Conservation (phyloP, 2,888 invertebrate genomes). For the Ceraclea dissimilis region DNA sequence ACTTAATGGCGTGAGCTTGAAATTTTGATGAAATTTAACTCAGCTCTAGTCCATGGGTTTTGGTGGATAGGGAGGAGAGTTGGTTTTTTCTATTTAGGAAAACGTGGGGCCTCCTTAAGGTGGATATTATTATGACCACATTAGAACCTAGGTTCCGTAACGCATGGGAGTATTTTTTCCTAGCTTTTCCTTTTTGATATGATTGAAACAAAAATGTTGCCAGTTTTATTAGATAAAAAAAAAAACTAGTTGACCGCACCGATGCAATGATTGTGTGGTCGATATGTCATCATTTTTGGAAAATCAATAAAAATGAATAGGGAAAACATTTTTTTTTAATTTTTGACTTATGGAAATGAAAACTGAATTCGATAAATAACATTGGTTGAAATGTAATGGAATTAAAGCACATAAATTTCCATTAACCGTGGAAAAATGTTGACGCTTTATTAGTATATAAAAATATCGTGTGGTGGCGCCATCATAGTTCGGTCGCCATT, state of each 20-base stretch:
- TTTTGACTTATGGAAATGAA: neutral
- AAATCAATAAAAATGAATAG: neutral
- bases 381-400: neutral
- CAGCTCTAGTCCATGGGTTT: too few relatives aligned
- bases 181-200: too few relatives aligned
- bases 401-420: neutral
- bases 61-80: too few relatives aligned
- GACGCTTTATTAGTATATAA: slow-evolving; percentile 15
- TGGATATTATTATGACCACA: too few relatives aligned
- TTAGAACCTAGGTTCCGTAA: too few relatives aligned
- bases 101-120: too few relatives aligned
- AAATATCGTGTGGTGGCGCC: slow-evolving; percentile 22
- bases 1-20: too few relatives aligned
- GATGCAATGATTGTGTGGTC: slow-evolving; percentile 14
- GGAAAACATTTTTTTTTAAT: neutral
- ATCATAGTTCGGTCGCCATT: slow-evolving; percentile 24
- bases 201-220: too few relatives aligned
- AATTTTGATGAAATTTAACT: too few relatives aligned
- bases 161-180: too few relatives aligned
- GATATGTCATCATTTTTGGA: slow-evolving; percentile 9
- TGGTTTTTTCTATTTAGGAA: too few relatives aligned
- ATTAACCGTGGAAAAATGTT: neutral
- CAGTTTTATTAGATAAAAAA: too few relatives aligned
- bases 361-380: neutral
- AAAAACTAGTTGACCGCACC: neutral